Percentiles rank a stretch among this genome's conserved stretches.
Evolutionary conservation across 2,888 invertebrate genomes (phyloP).

Genomic region (Tenthredo distinguenda): DNA sequence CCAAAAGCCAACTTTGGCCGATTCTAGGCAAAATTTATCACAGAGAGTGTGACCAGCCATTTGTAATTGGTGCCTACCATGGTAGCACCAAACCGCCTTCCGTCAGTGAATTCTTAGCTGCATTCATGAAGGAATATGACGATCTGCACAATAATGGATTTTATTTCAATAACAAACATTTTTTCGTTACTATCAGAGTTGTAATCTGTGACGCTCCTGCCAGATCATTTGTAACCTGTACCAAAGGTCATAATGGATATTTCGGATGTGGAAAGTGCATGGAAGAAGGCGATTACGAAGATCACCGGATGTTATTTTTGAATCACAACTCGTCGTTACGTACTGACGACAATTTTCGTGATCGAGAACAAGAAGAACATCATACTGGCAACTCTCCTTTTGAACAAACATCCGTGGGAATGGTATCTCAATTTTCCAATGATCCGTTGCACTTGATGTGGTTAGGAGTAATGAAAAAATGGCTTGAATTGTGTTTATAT

Average conservation of each 20-base stretch:
- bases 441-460: conserved; percentile 63
- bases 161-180: conserved; percentile 13
- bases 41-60: background rate
- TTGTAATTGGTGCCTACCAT: background rate
- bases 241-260: background rate
- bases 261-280: conserved; percentile 57
- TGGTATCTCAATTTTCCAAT: conserved; percentile 61
- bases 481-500: conserved; percentile 58
- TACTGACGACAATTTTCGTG: conserved; percentile 59
- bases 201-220: conserved; percentile 57
- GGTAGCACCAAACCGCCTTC: background rate
- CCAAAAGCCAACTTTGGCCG: background rate
- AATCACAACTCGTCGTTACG: conserved; percentile 55
- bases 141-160: conserved; percentile 53
- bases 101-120: conserved; percentile 43
- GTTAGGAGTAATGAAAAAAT: conserved; percentile 59
- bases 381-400: conserved; percentile 58
- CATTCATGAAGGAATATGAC: conserved; percentile 54
- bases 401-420: conserved; percentile 55
- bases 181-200: conserved; percentile 43
- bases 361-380: conserved; percentile 57
- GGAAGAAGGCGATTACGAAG: conserved; percentile 58
- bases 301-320: conserved; percentile 57
- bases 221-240: conserved; percentile 51
- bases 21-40: background rate